These are phyloP conservation scores for Triops cancriformis DNA, from an alignment of 1,140 invertebrate genomes.

Conservation along the genomic window DNA sequence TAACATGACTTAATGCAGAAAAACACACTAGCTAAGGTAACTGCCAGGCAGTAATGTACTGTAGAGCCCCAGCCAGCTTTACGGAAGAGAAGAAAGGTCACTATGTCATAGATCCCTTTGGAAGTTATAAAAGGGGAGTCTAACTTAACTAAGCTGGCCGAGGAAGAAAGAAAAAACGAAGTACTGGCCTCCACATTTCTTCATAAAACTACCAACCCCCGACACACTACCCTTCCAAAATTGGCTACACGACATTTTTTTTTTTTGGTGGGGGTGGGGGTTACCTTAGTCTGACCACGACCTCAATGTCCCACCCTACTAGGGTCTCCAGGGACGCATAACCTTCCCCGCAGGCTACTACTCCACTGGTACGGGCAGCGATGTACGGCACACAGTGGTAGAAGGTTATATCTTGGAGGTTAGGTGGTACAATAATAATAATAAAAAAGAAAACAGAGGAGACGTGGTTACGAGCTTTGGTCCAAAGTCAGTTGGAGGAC, in stretches of 20 bases:
- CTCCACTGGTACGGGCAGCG: not conserved
- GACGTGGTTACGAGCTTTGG: too few species aligned
- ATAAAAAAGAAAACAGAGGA: too few species aligned
- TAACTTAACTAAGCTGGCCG: not conserved
- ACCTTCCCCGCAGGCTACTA: not conserved
- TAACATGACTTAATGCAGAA: not conserved
- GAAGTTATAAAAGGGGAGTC: not conserved
- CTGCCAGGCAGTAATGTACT: not conserved
- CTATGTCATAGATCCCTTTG: not conserved
- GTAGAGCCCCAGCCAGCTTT: not conserved
- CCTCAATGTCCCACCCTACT: not conserved
- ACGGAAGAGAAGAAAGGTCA: not conserved
- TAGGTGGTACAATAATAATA: too few species aligned
- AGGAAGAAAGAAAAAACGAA: not conserved
- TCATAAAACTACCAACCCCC: not conserved
- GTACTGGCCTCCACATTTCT: not conserved
- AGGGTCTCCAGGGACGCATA: not conserved
- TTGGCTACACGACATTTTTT: constrained; percentile 4
- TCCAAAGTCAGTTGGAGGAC: too few species aligned
- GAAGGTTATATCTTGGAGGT: not conserved
- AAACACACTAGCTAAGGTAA: not conserved
- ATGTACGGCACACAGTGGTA: not conserved
- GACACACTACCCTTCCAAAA: too few species aligned
- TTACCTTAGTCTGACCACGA: not conserved
- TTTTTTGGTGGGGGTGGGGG: too few species aligned